A percentile compares a stretch with the other conserved stretches of the same genome.
Conservation (phyloP, 2,888 invertebrate genomes). For the Brassicogethes aeneus region DNA sequence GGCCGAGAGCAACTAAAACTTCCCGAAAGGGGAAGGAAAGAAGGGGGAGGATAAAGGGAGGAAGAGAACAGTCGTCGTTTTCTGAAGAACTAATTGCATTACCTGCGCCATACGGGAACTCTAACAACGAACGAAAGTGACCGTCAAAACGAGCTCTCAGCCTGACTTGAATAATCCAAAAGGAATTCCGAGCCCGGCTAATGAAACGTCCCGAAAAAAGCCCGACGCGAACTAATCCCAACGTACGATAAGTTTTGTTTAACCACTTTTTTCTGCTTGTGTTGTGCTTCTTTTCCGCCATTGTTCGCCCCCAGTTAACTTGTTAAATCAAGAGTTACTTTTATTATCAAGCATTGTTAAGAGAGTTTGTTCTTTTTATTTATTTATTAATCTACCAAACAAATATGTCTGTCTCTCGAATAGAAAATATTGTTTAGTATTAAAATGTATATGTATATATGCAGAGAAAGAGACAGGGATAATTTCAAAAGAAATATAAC, state of each 20-base stretch:
- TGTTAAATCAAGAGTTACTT: no score
- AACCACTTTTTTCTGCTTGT: not conserved
- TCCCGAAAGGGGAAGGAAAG: not conserved
- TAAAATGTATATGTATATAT: no score
- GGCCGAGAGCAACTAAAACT: constrained; percentile 6
- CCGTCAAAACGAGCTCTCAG: constrained; percentile 23
- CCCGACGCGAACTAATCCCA: not conserved
- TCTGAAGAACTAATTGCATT: constrained; percentile 23
- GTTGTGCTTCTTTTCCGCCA: no score
- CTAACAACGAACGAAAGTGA: constrained; percentile 26
- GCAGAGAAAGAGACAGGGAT: no score
- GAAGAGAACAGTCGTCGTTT: no score
- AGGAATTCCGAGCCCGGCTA: not conserved
- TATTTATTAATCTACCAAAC: no score
- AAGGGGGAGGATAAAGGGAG: not conserved
- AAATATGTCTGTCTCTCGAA: no score
- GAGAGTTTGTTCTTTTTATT: no score
- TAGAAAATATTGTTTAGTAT: no score
- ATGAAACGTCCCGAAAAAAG: not conserved
- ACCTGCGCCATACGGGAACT: constrained; percentile 26
- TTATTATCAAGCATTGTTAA: no score
- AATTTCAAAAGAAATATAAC: no score
- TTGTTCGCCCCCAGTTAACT: no score
- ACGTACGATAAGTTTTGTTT: not conserved
- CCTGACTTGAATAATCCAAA: constrained; percentile 24